These are phyloP conservation scores for Ailuropoda melanoleuca DNA, from an alignment of 2,113 vertebrate genomes.

Conservation along the genomic window DNA sequence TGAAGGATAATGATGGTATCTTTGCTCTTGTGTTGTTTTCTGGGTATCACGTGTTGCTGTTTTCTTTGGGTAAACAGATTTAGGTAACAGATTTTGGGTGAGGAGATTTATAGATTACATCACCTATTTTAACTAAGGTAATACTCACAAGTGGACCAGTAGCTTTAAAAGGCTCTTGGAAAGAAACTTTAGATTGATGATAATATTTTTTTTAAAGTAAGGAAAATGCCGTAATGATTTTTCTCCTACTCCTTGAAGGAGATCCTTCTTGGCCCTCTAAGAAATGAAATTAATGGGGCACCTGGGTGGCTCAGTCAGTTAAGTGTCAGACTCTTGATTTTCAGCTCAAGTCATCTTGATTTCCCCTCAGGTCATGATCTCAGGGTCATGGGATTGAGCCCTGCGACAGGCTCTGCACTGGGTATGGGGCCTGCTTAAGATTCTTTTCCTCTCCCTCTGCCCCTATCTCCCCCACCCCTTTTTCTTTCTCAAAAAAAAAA, in stretches of 20 bases:
- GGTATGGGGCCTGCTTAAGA: too few relatives aligned
- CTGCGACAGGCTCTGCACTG: too few relatives aligned
- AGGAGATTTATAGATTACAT: background rate
- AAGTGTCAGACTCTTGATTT: too few relatives aligned
- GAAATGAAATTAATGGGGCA: background rate
- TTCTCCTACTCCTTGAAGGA: background rate
- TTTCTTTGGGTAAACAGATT: background rate
- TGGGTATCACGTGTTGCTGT: background rate
- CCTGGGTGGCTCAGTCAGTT: too few relatives aligned
- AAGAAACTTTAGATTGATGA: background rate
- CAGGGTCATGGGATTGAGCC: too few relatives aligned
- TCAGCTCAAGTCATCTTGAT: too few relatives aligned
- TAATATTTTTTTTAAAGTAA: background rate
- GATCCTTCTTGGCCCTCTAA: background rate
- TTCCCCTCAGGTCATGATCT: too few relatives aligned
- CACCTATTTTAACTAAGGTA: background rate
- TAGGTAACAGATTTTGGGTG: too few relatives aligned
- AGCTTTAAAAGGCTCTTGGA: constrained; percentile 5
- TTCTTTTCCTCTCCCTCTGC: too few relatives aligned
- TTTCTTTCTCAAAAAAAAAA: too few relatives aligned
- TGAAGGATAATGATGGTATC: background rate
- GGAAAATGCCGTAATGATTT: background rate
- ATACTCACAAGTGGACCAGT: background rate
- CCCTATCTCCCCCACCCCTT: too few relatives aligned
- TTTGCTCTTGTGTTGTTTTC: background rate